Base-by-base conservation (phyloP, 2,888 invertebrate genomes). In the Drosophila mimica region DNA sequence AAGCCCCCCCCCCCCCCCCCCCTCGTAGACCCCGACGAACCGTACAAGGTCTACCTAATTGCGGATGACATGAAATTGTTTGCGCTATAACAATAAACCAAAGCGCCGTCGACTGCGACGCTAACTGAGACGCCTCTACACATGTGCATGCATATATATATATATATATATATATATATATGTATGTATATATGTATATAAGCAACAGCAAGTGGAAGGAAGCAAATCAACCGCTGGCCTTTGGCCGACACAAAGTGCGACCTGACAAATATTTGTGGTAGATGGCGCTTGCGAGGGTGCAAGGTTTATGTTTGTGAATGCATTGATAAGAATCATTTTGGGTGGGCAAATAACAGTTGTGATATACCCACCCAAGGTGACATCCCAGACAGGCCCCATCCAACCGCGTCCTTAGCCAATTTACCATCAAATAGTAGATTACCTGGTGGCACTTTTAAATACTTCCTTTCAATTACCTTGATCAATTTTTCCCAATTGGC, bases 41-140 rank as follows among this genome's bases (percentile, higher is more conserved):
- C 34, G 56, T 17, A 30, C 67, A 62, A 65, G 81, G 69, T 77
- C 76, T 87, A 88, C 90, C 91, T 91, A 92, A 91, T 91, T 91
- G 92, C 90, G 90, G 91, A 91, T 88, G 91, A 87, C 91, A 91
- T 86, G 92, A 88, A 89, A 91, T 89, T 88, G 88, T 82, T 90
- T 88, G 84, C 83, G 69, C 89, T 82, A 82, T 84, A 89, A 88
- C 88, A 84, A 86, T 87, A 89, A 87, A 87, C 70, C 79, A 79
- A 77, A 74, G 69, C 76, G 49, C 52, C 48, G 46, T 57, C 62
- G 64, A 46, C 61, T 9, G 64, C 54, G 34, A 60, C 66, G 51
- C 17, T 52, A 34, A 11, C 75, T 5, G 34, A 15, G 25, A 40
- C 60, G 38, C 30, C 15, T 7, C 20, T 4, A 15, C 25, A 25